Evolutionary conservation across 2,113 vertebrate genomes (phyloP).

Genomic region (Macrotus californicus): DNA sequence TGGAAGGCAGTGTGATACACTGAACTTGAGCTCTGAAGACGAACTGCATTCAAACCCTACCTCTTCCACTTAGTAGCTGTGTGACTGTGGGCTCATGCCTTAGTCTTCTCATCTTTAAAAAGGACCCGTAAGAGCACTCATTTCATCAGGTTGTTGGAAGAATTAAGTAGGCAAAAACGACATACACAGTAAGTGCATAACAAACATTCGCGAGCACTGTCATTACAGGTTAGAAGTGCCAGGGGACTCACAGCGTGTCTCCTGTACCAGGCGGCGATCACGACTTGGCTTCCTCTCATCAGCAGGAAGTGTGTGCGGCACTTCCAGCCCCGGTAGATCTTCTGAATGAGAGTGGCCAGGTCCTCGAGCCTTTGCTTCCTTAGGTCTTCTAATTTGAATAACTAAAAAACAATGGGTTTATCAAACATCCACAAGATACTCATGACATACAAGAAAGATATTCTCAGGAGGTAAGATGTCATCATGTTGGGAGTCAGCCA

Average conservation of each 20-base stretch:
- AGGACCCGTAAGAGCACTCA: neutral
- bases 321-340: constrained; percentile 97
- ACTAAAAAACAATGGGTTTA: constrained; percentile 74
- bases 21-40: neutral
- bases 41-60: neutral
- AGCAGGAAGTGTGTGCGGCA: constrained; percentile 90
- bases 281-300: constrained; percentile 92
- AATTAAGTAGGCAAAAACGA: neutral
- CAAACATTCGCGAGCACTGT: neutral
- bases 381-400: constrained; percentile 94
- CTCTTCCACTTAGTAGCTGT: neutral
- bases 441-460: neutral
- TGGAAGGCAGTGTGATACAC: neutral
- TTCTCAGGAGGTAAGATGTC: neutral
- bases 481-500: neutral
- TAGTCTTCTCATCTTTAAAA: neutral
- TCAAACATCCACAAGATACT: neutral
- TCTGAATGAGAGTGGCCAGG: constrained; percentile 94
- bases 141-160: neutral
- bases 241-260: constrained; percentile 84
- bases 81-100: neutral
- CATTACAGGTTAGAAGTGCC: neutral
- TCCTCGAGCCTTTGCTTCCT: constrained; percentile 91
- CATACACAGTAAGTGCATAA: neutral
- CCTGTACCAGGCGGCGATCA: constrained; percentile 93